Percentiles rank a stretch among this genome's conserved stretches.
Evolutionary conservation across 2,113 vertebrate genomes (phyloP).

Genomic region (Oryzias celebensis): DNA sequence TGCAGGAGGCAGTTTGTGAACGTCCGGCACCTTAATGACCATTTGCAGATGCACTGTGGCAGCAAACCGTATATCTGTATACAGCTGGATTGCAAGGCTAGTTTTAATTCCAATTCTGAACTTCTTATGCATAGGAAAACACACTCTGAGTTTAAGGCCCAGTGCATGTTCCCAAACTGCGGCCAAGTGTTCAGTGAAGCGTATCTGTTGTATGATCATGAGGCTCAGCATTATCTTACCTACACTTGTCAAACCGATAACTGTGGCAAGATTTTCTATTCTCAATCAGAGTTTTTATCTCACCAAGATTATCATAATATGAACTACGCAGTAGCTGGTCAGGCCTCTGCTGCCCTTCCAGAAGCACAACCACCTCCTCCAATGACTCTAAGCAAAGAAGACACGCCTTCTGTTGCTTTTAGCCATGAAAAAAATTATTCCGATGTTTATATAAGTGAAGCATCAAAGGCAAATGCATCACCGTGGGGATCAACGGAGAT

Average conservation of each 20-base stretch:
- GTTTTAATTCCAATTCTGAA: conserved; percentile 93
- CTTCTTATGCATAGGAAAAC: conserved; percentile 92
- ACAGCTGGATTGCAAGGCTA: conserved; percentile 95
- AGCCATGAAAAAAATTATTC: conserved; percentile 42
- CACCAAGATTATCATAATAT: conserved; percentile 84
- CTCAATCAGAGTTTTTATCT: conserved; percentile 87
- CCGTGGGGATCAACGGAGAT: conserved; percentile 40
- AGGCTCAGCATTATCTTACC: conserved; percentile 98
- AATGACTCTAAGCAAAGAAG: conserved; percentile 19
- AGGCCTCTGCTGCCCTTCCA: conserved; percentile 27
- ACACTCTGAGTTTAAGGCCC: conserved; percentile 91
- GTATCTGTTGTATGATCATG: conserved; percentile 95
- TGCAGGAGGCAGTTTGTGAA: conserved; percentile 97
- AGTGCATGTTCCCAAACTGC: conserved; percentile 98
- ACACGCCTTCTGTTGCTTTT: conserved; percentile 15
- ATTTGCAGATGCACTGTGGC: conserved; percentile 97
- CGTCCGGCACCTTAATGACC: conserved; percentile 94
- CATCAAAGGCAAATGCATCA: conserved; percentile 21
- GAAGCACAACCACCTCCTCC: conserved; percentile 29
- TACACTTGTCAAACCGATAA: conserved; percentile 88
- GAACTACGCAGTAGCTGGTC: conserved; percentile 44
- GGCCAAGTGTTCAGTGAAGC: conserved; percentile 93
- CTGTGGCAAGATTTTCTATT: conserved; percentile 93
- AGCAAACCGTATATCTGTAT: conserved; percentile 97
- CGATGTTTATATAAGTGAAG: conserved; percentile 37